Conservation (phyloP, 2,888 invertebrate species). For the Stegophylla sp. region DNA sequence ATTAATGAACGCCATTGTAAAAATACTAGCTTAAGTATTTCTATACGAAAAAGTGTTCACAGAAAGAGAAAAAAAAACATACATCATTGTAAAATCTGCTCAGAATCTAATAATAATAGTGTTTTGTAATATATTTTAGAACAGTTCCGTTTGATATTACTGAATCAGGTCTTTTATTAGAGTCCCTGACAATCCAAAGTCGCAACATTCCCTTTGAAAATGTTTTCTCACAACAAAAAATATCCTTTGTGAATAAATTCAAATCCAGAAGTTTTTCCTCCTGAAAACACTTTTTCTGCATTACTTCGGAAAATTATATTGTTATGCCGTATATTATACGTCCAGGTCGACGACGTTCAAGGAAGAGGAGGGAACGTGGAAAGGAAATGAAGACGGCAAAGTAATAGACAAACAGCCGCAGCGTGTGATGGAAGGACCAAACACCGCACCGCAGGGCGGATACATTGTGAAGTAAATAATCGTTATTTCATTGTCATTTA, state of each 20-base stretch:
- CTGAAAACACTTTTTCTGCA: not conserved
- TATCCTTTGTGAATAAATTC: conserved; percentile 3
- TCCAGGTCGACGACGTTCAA: conserved; percentile 83
- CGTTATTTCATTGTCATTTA: not conserved
- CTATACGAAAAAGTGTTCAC: too few species aligned
- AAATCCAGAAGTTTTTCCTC: conserved; percentile 11
- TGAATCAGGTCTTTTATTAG: not conserved
- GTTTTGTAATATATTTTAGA: not conserved
- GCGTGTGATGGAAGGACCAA: conserved; percentile 91
- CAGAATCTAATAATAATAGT: too few species aligned
- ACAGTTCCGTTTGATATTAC: not conserved
- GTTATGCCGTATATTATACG: conserved; percentile 60
- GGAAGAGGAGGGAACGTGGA: conserved; percentile 98
- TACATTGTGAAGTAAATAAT: conserved; percentile 82
- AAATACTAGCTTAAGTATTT: too few species aligned
- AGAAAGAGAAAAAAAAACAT: too few species aligned
- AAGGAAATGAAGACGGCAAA: conserved; percentile 97
- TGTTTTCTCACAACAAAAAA: not conserved
- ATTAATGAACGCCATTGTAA: too few species aligned
- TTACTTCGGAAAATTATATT: not conserved
- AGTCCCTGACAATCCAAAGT: not conserved
- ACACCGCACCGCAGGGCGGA: conserved; percentile 71
- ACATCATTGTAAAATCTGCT: too few species aligned
- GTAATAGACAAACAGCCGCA: conserved; percentile 96
- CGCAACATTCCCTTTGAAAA: not conserved